phyloP scores from a whole-genome alignment of 1,140 invertebrate species.

The Argopecten irradians region DNA sequence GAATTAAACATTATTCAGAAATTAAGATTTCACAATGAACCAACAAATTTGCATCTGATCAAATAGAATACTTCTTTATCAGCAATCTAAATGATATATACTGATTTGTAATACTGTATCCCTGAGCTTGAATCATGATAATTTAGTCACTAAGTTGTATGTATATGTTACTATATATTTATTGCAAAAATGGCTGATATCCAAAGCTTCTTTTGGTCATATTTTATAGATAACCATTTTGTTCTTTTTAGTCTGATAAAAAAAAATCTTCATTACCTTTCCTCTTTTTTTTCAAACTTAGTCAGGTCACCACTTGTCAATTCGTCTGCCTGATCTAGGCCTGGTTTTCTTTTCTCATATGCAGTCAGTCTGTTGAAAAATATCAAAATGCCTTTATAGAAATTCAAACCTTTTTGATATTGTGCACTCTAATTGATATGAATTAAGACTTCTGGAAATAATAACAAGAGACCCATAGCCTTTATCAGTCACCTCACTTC shows the following conservation, averaged over 20 bases:
- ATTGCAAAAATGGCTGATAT: background rate
- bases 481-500: background rate
- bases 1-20: background rate
- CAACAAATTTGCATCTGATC: background rate
- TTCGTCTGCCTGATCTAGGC: background rate
- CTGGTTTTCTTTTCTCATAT: constrained; percentile 26
- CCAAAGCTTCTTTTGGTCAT: too few relatives aligned
- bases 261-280: background rate
- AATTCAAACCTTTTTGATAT: background rate
- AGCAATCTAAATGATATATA: background rate
- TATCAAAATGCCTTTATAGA: background rate
- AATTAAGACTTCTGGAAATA: background rate
- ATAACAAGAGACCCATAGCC: background rate
- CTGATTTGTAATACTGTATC: background rate
- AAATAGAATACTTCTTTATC: background rate
- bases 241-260: background rate
- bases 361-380: background rate
- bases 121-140: background rate
- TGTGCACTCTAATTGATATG: background rate
- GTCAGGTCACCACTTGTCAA: background rate
- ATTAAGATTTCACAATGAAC: background rate
- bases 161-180: background rate
- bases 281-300: constrained; percentile 29
- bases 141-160: background rate
- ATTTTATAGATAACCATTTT: background rate